phyloP scores from a whole-genome alignment of 1,140 invertebrate species.

The Eubasilissa regina region DNA sequence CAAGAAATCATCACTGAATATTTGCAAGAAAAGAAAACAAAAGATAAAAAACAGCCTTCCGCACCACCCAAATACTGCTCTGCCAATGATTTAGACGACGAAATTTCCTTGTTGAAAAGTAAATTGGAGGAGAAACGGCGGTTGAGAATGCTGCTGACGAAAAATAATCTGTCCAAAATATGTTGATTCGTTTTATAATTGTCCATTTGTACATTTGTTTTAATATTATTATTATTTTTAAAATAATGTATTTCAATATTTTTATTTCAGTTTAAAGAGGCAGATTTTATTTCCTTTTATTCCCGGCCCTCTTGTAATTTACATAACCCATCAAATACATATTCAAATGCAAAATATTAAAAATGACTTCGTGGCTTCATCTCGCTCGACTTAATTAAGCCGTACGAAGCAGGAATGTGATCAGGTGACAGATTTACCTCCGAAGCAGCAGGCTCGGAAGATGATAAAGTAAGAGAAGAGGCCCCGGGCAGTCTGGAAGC shows the following conservation, averaged over 20 bases:
- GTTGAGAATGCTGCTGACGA: conserved; percentile 1
- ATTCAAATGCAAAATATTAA: conserved; percentile 34
- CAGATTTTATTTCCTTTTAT: neutral
- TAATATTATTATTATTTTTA: neutral
- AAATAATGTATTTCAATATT: too few species aligned
- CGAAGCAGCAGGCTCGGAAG: neutral
- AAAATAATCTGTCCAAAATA: neutral
- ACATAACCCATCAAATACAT: conserved; percentile 24
- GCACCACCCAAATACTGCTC: neutral
- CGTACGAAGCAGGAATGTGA: conserved; percentile 26
- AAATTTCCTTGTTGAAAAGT: conserved; percentile 16
- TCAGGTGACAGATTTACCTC: conserved; percentile 30
- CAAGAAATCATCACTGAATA: conserved; percentile 40
- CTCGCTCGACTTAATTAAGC: conserved; percentile 22
- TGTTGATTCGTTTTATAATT: conserved; percentile 5
- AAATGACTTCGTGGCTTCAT: neutral
- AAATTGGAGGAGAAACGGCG: conserved; percentile 42
- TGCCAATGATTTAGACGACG: conserved; percentile 23
- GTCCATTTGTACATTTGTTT: neutral
- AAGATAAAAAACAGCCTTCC: neutral
- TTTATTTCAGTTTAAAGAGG: neutral
- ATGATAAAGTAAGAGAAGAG: conserved; percentile 14
- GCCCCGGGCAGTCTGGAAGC: conserved; percentile 1
- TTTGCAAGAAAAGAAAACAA: conserved; percentile 29
- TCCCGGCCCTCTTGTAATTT: neutral